A percentile compares a stretch with the other conserved stretches of the same genome.
These are phyloP conservation scores for Sabellastarte sp. DNA, from an alignment of 2,888 invertebrate genomes.

Conservation along the genomic window DNA sequence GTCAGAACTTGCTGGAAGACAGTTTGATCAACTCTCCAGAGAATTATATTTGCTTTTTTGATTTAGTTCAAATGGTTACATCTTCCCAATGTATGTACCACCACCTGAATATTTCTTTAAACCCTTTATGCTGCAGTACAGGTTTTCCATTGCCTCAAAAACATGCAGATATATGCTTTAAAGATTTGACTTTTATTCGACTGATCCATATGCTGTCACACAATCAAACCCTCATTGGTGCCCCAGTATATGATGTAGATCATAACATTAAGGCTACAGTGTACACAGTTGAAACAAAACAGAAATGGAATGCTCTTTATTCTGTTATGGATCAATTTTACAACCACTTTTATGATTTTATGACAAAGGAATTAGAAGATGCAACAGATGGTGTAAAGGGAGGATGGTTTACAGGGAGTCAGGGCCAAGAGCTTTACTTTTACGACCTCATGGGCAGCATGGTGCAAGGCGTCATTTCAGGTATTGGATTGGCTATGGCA, in stretches of 20 bases:
- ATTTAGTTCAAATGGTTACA: background rate
- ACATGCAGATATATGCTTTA: background rate
- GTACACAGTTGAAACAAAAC: background rate
- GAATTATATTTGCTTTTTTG: conserved; percentile 5
- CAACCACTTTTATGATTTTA: background rate
- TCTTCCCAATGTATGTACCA: background rate
- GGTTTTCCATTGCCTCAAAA: background rate
- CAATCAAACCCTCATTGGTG: background rate
- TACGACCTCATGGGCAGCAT: conserved; percentile 56
- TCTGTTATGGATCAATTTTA: conserved; percentile 2
- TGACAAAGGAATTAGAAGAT: background rate
- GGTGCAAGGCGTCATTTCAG: conserved; percentile 77
- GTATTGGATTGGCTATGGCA: conserved; percentile 77
- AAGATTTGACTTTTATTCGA: background rate
- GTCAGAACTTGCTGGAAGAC: conserved; percentile 52
- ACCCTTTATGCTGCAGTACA: background rate
- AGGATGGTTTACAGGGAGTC: conserved; percentile 3
- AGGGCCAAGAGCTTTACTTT: background rate
- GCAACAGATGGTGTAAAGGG: conserved; percentile 1
- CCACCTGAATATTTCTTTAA: background rate
- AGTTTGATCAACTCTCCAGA: background rate
- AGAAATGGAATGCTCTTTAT: conserved; percentile 4
- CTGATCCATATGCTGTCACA: background rate
- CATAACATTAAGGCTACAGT: too few relatives aligned
- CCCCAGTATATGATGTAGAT: background rate